Base-by-base conservation (phyloP, 2,888 invertebrate species). In the Carabus problematicus region DNA sequence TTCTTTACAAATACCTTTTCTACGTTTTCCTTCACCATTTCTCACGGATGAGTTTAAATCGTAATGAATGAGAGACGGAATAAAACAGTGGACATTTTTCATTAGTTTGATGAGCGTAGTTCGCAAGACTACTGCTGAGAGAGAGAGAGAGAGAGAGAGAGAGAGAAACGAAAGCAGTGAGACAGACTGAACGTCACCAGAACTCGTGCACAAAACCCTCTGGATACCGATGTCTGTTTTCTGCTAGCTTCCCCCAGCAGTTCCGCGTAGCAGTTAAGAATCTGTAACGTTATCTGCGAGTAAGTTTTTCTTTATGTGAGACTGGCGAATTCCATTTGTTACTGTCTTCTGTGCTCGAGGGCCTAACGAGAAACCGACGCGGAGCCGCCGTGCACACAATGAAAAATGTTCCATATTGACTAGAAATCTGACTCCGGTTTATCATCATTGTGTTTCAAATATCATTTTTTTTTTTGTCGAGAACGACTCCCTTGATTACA, bases 401-500 rank as follows among this genome's bases (percentile, higher is more conserved):
- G 66, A 66, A 59, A 66, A 66, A 59, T 66, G 59, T 59, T 59
- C 42, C 66, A 49, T 52, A 66, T 66, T 66, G 66, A 66, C 66
- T 66, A 41, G 52, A 47, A 58, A 59, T 66, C 66, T 66, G 59
- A 66, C 59, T 66, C 66, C 59, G 59, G 66, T 66, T 66, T 66
- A 66, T 66, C 66, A 66, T 66, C 66, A 66, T 66, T 66, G 66
- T 66, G 59, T 66, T 66, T 59, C 66, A 59, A 66, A 66, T 66
- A 66, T 59, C 45, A 66, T 66, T 58, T 66, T 66, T 66, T 59
- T 66, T 66, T 66, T 59, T 66, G n/a, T 39, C 1, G 49, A 16
- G 7, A 49, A 39, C 29, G 41, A 54, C 18, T 45, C 18, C 59
- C 47, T 66, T 66, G 66, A 66, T 66, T 66, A 59, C 66, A 59